Conservation (phyloP, 1,140 invertebrate species). For the Cydia splendana region DNA sequence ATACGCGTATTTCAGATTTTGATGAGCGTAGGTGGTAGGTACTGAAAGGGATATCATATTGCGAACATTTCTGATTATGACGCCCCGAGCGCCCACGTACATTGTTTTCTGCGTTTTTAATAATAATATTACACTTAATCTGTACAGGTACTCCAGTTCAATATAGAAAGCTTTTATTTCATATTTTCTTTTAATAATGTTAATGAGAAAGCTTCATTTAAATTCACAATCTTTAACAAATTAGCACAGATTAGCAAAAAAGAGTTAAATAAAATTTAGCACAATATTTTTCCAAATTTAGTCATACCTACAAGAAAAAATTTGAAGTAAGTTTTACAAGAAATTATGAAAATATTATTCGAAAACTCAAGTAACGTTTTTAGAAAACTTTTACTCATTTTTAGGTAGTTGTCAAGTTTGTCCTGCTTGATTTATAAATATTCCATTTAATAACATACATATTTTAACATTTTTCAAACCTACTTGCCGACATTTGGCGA, state of each 20-base stretch:
- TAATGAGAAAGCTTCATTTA: too few relatives aligned
- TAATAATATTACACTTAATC: not conserved
- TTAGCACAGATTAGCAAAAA: too few relatives aligned
- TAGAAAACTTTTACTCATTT: not conserved
- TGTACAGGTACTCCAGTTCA: too few relatives aligned
- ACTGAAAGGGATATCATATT: not conserved
- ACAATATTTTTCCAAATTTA: too few relatives aligned
- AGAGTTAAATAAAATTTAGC: too few relatives aligned
- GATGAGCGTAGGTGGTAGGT: conserved; percentile 13
- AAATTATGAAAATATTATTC: conserved; percentile 7
- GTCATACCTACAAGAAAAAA: not conserved
- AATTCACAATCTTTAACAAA: too few relatives aligned
- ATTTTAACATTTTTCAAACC: too few relatives aligned
- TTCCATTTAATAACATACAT: not conserved
- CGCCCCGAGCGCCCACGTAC: not conserved
- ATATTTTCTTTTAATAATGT: too few relatives aligned
- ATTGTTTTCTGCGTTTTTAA: not conserved
- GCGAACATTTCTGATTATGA: not conserved
- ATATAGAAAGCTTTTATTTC: too few relatives aligned
- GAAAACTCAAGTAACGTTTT: not conserved
- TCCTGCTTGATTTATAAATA: not conserved
- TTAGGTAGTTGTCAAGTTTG: not conserved
- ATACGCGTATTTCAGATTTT: conserved; percentile 8
- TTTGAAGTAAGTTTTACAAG: not conserved
- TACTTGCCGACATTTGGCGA: too few relatives aligned